Conservation (phyloP, 2,113 vertebrate species). For the Australoheros scitulus region DNA sequence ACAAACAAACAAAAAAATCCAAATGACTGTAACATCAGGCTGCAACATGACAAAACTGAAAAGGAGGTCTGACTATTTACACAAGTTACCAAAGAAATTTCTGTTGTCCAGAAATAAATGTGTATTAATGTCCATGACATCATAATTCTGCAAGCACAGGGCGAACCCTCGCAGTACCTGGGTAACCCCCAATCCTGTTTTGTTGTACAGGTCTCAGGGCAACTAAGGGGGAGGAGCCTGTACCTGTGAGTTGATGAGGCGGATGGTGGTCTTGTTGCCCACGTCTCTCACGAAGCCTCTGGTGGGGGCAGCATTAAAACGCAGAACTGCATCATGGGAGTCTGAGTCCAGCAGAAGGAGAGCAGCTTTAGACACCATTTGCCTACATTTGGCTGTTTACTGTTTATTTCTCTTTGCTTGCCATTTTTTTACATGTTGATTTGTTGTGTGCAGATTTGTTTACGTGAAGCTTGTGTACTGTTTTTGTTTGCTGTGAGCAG, state of each 20-base stretch:
- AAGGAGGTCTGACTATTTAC: no score
- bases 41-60: no score
- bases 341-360: slow-evolving; percentile 72
- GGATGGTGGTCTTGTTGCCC: slow-evolving; percentile 90
- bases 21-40: no score
- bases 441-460: no score
- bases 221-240: neutral
- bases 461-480: no score
- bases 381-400: neutral
- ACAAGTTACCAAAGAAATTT: no score
- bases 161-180: neutral
- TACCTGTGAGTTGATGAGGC: slow-evolving; percentile 93
- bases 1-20: no score
- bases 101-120: no score
- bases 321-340: slow-evolving; percentile 89
- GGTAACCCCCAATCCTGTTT: no score
- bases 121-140: no score
- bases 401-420: neutral
- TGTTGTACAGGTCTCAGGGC: no score
- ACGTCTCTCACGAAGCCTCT: slow-evolving; percentile 88
- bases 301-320: slow-evolving; percentile 90
- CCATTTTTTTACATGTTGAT: neutral
- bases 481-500: no score
- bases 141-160: neutral
- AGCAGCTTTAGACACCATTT: neutral